Conservation (phyloP, 2,797 vertebrate species). For the Siniperca undulata region DNA sequence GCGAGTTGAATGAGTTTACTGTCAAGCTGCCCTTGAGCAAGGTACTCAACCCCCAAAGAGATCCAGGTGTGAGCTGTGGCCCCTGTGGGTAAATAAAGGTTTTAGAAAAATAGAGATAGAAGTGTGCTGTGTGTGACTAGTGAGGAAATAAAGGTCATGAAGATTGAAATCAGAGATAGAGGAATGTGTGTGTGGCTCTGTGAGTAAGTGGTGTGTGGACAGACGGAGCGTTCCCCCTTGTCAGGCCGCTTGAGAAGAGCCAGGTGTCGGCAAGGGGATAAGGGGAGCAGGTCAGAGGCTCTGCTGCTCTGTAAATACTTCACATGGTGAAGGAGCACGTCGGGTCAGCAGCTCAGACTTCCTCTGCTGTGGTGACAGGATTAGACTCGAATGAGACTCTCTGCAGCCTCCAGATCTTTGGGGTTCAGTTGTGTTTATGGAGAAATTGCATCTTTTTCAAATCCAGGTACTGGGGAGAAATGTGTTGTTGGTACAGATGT, state of each 20-base stretch:
- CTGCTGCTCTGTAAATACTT: constrained; percentile 74
- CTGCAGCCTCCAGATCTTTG: constrained; percentile 8
- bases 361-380: constrained; percentile 48
- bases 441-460: constrained; percentile 26
- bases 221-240: constrained; percentile 64
- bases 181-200: constrained; percentile 71
- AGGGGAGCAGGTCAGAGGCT: constrained; percentile 63
- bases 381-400: constrained; percentile 41
- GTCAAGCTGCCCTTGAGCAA: constrained; percentile 28
- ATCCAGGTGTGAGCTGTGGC: constrained; percentile 1
- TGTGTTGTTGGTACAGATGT: not conserved
- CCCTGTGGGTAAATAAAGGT: constrained; percentile 36
- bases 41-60: constrained; percentile 1
- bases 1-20: constrained; percentile 8
- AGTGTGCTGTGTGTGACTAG: constrained; percentile 15
- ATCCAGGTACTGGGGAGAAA: not conserved
- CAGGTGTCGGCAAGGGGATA: constrained; percentile 65
- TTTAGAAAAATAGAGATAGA: constrained; percentile 34
- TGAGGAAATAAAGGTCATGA: constrained; percentile 58
- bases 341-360: constrained; percentile 65
- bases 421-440: constrained; percentile 2
- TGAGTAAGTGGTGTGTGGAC: constrained; percentile 66
- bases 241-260: constrained; percentile 73
- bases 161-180: constrained; percentile 68
- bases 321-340: constrained; percentile 63